Base-by-base conservation (phyloP, 2,888 invertebrate species). In the Sarcophaga caerulescens region DNA sequence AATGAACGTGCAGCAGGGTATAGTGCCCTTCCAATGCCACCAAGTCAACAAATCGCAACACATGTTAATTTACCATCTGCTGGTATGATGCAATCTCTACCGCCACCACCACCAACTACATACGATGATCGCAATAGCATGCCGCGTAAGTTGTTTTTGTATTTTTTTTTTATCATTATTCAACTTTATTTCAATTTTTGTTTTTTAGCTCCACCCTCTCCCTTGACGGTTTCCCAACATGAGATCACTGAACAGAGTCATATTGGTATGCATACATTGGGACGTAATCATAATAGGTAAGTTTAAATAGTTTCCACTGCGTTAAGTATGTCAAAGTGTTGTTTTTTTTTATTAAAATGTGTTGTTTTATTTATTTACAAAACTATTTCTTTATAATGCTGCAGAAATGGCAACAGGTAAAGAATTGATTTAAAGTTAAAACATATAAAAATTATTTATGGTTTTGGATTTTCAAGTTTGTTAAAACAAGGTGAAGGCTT, bases 71-170 rank as follows among this genome's bases (percentile, higher is more conserved):
- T 93, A 88, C 92, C 92, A 81, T 94, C 96, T 94, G 95, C 97
- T 76, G 97, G 97, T 76, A 97, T 97, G 95, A 97, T 98, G 84
- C 97, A 98, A 93, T 97, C 98, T 1, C 95, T 97, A 91, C 96
- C 96, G 88, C 96, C 96, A 90, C 94, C 96, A 91, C 95, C 96
- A 90, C 94, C 96, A 90, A 94, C 94, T 90, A 92, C 93, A 11
- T 94, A 94, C 45, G 95, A 95, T 86, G 95, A 95, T 87, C 94
- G 95, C 86, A 94, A 94, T 90, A 96, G 95, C 91, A 97, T 97
- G 97, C 97, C 97, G 86, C 97, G 97, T 97, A 94, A 95, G 96
- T 95, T 52, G 63, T 8, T 45, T 52, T 44, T 81, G 14, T 21
- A 75, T 25, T 47, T 63, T 81, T 75, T 25, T 47, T 63, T 81